Conservation (phyloP, 2,797 vertebrate species). For the Sebastes glaucus region DNA sequence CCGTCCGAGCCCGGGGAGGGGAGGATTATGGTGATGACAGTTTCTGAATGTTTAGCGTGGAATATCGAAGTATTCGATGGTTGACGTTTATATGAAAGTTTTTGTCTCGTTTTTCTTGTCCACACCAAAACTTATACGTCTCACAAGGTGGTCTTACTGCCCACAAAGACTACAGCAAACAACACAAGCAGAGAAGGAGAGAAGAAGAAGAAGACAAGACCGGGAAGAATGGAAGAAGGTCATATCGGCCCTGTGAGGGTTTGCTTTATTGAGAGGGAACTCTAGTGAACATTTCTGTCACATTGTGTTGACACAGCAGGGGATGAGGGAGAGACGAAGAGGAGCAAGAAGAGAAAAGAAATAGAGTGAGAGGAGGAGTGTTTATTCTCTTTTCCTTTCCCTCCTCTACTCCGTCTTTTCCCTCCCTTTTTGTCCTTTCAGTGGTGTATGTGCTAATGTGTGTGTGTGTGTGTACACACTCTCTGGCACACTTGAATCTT, state of each 20-base stretch:
- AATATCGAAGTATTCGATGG: background rate
- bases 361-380: constrained; percentile 54
- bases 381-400: constrained; percentile 69
- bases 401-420: constrained; percentile 67
- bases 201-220: constrained; percentile 6
- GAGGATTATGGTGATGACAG: background rate
- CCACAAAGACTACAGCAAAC: background rate
- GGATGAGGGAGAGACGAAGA: constrained; percentile 4
- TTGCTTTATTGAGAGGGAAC: constrained; percentile 49
- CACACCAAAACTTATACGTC: background rate
- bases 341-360: constrained; percentile 18
- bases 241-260: constrained; percentile 33
- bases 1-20: background rate
- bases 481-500: constrained; percentile 74
- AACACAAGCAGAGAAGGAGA: background rate
- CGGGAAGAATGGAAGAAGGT: constrained; percentile 40
- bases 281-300: constrained; percentile 61
- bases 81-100: background rate
- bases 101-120: background rate
- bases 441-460: constrained; percentile 14
- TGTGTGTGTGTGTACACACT: constrained; percentile 7
- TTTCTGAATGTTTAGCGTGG: background rate
- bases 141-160: constrained; percentile 14
- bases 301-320: constrained; percentile 65
- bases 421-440: constrained; percentile 70